phyloP scores from a whole-genome alignment of 2,113 vertebrate genomes.

The Seriola aureovittata region DNA sequence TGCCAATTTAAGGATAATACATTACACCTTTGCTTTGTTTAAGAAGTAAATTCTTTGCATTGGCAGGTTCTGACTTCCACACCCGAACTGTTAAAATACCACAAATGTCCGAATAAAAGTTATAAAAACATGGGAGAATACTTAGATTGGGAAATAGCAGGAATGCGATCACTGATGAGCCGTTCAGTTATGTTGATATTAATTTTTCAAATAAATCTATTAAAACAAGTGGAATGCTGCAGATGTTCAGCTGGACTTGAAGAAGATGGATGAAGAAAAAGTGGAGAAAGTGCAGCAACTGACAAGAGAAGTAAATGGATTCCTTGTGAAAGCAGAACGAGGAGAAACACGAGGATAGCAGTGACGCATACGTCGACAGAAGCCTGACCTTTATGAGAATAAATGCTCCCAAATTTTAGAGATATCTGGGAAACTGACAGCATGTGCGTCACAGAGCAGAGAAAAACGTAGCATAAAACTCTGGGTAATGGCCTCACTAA shows the following conservation, averaged over 20 bases:
- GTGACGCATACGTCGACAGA: conserved; percentile 75
- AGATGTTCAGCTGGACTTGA: conserved; percentile 47
- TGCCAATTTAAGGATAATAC: conserved; percentile 42
- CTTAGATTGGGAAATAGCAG: conserved; percentile 11
- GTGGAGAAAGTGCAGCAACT: conserved; percentile 18
- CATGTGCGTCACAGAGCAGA: conserved; percentile 74
- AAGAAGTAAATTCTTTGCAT: conserved; percentile 22
- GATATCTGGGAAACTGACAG: conserved; percentile 68
- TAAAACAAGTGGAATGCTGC: conserved; percentile 58
- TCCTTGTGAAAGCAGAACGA: conserved; percentile 65
- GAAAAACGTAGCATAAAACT: conserved; percentile 59
- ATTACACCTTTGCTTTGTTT: conserved; percentile 6
- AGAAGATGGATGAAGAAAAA: conserved; percentile 28
- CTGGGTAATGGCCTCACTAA: conserved; percentile 47
- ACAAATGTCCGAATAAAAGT: conserved; percentile 17
- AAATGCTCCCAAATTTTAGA: conserved; percentile 58
- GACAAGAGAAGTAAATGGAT: conserved; percentile 61
- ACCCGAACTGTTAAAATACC: conserved; percentile 13
- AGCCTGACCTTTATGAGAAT: conserved; percentile 73
- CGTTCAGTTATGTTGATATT: conserved; percentile 34
- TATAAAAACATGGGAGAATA: conserved; percentile 12
- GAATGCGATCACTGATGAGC: conserved; percentile 37
- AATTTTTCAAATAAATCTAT: conserved; percentile 44
- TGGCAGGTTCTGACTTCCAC: conserved; percentile 12
- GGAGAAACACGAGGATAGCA: conserved; percentile 68